Evolutionary conservation across 2,113 vertebrate genomes (phyloP).

Genomic region (Alligator mississippiensis): DNA sequence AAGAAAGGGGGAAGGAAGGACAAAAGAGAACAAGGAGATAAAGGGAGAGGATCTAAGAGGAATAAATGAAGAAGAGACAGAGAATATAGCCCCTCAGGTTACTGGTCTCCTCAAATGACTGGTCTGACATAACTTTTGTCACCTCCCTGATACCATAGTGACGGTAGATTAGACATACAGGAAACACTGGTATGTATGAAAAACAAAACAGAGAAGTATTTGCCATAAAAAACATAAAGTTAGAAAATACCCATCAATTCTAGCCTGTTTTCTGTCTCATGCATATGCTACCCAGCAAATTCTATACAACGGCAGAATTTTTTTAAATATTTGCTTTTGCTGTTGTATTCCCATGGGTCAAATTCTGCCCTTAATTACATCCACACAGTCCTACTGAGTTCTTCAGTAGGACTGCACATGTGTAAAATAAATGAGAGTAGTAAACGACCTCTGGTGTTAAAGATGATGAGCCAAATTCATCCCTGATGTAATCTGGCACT

Average conservation of each 20-base stretch:
- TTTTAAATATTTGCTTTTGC: not conserved
- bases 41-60: not conserved
- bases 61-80: conserved; percentile 29
- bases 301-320: not conserved
- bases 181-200: conserved; percentile 14
- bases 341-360: not conserved
- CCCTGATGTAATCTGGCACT: not conserved
- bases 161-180: conserved; percentile 27
- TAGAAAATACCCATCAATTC: conserved; percentile 21
- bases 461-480: not conserved
- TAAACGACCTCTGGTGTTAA: not conserved
- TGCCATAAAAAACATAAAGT: conserved; percentile 47
- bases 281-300: not conserved
- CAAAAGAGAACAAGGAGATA: not conserved
- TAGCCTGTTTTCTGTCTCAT: not conserved
- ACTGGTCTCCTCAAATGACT: not conserved
- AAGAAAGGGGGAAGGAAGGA: conserved; percentile 10
- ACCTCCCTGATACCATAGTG: not conserved
- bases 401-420: not conserved
- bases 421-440: not conserved
- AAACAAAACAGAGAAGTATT: conserved; percentile 62
- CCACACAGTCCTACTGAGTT: fast-evolving
- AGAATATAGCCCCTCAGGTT: not conserved
- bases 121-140: conserved; percentile 16
- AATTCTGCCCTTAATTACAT: conserved; percentile 1